Evolutionary conservation across 2,888 invertebrate species (phyloP), one percentile per base, ranked within the genome.

Genomic region (Anticlea derivata): DNA sequence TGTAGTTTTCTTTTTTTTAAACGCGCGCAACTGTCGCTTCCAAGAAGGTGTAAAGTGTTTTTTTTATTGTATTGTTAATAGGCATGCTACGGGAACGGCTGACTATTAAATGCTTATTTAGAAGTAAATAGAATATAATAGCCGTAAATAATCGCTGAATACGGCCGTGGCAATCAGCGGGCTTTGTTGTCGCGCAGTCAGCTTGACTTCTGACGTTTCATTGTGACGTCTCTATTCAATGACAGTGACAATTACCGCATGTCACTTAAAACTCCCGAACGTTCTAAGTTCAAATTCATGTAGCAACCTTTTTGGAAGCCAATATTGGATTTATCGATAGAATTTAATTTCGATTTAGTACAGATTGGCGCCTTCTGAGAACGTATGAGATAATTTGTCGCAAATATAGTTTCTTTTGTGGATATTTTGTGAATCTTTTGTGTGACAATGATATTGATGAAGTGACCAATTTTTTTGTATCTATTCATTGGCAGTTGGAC

Each of bases 41-140:
- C 83, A 78, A 83, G 89, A 90, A 90, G 87, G 89, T 90, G 90
- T 90, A 90, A 90, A 89, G 86, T 90, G 86, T 85, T 89, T 89
- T 88, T 86, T 86, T 89, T 84, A 88, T 88, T 89, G 87, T 89
- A 87, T 90, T 90, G 86, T 90, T 90, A 89, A 90, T 90, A 88
- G 83, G 86, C 87, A 83, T 83, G 86, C 79, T 81, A 78, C 78
- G 76, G 73, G 70, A 65, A 68, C 68, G 70, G 66, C 78, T 73
- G 78, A 83, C 82, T 84, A 88, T 90, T 89, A 89, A 89, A 90
- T 80, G 88, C 79, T 89, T 89, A 90, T 90, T 89, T 88, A 86
- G 85, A 83, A 82, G 86, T 89, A 90, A 90, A 90, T 89, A 83
- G 88, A 90, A 88, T 89, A 90, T 90, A 89, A 90, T 90, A 75